A percentile compares a stretch with the other conserved stretches of the same genome.
Evolutionary conservation across 2,797 vertebrate genomes (phyloP).

Genomic region (Dromococcyx pavoninus): DNA sequence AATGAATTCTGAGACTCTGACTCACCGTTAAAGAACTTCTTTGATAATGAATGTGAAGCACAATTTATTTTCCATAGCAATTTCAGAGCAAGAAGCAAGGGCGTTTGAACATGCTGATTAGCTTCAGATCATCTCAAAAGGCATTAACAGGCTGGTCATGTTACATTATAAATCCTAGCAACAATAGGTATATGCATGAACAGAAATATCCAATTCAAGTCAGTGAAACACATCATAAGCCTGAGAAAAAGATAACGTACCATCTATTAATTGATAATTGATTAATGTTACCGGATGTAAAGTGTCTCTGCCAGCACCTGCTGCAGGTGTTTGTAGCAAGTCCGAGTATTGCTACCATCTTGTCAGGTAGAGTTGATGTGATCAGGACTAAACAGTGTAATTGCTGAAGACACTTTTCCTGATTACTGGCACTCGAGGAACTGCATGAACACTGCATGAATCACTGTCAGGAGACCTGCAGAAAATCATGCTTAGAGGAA

Average conservation of each 20-base stretch:
- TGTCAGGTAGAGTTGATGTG: not conserved
- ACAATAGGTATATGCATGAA: not conserved
- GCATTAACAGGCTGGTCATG: not conserved
- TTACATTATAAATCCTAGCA: not conserved
- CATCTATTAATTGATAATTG: not conserved
- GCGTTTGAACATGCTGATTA: constrained; percentile 2
- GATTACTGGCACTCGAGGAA: not conserved
- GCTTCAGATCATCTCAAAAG: not conserved
- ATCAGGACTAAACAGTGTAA: not conserved
- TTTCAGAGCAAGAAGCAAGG: not conserved
- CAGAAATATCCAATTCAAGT: not conserved
- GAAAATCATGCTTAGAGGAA: not conserved
- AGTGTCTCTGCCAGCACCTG: not conserved
- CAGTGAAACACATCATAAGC: not conserved
- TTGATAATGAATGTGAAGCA: not conserved
- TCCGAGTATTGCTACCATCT: not conserved
- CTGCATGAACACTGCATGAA: not conserved
- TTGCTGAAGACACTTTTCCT: not conserved
- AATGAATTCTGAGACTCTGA: not conserved
- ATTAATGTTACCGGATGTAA: not conserved
- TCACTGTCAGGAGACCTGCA: not conserved
- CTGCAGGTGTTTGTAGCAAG: not conserved
- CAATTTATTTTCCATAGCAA: not conserved
- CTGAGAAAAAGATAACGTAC: not conserved
- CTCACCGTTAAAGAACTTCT: not conserved